Evolutionary conservation across 2,797 vertebrate species (phyloP), one percentile per base, ranked within the genome.

Genomic region (Meda fulgida): DNA sequence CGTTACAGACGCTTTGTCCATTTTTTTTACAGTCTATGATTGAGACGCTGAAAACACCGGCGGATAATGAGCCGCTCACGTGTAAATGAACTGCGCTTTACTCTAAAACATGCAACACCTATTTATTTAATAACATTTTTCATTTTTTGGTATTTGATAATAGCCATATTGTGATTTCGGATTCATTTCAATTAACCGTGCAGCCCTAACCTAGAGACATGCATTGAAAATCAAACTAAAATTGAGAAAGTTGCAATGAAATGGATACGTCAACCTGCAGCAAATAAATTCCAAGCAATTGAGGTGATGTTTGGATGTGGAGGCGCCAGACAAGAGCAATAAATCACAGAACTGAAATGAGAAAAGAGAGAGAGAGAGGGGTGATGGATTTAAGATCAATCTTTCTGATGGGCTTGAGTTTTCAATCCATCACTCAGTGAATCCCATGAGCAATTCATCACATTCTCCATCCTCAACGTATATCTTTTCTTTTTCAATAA

Each of bases 281-380:
- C 31, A 34, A 53, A 75, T 55, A 31, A 76, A 31, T 0, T 1
- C 1, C 29, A 34, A 21, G 66, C 19, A 10, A 38, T 38, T 38
- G 19, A 2, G 66, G 9, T 7, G 66, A 69, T 6, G 51, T 5
- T 38, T 4, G 3, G 34, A 38, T 23, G 7, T 3, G 67, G 72
- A 55, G 6, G 10, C 77, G 77, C 71, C 81, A 87, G 85, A 88
- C 72, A 83, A 78, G 53, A 14, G 36, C 66, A 60, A 89, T 90
- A 86, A 83, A 90, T 91, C 70, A 83, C 38, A 81, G 75, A 72
- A 51, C 5, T 11, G 48, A n/a, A 78, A 16, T 80, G 26, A 66
- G 67, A 66, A 83, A 2, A 81, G 40, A 36, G 80, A 29, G 36
- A 79, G 55, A 13, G 78, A 31, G 26, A 72, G 29, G 4, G 14